phyloP scores from a whole-genome alignment of 2,113 vertebrate species.

The Polyodon spathula region DNA sequence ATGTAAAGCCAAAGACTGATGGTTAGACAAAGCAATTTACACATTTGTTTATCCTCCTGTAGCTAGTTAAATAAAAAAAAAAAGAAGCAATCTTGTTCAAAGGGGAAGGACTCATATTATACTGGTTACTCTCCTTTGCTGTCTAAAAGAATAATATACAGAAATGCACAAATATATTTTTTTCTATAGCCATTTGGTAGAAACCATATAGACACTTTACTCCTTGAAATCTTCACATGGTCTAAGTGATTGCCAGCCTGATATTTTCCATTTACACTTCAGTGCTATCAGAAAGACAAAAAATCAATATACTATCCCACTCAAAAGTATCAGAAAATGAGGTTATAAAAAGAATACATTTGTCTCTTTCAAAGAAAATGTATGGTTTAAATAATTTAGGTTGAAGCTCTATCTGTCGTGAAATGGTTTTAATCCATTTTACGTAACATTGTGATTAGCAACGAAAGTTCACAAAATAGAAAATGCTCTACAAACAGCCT shows the following conservation, averaged over 20 bases:
- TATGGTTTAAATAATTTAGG: constrained; percentile 6
- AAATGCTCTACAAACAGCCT: not conserved
- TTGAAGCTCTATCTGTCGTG: constrained; percentile 8
- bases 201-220: constrained; percentile 70
- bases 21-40: constrained; percentile 79
- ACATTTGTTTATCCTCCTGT: constrained; percentile 75
- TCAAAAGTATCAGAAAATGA: constrained; percentile 73
- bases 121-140: constrained; percentile 71
- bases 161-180: constrained; percentile 73
- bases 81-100: not conserved
- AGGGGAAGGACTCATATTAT: constrained; percentile 64
- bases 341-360: constrained; percentile 61
- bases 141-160: constrained; percentile 69
- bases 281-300: constrained; percentile 69
- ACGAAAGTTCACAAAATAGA: not conserved
- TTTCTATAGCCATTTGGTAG: constrained; percentile 66
- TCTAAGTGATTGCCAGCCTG: constrained; percentile 74
- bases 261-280: constrained; percentile 81
- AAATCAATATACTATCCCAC: constrained; percentile 81
- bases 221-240: constrained; percentile 72
- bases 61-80: constrained; percentile 66
- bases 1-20: constrained; percentile 75
- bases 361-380: constrained; percentile 12
- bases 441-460: constrained; percentile 3
- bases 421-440: constrained; percentile 6